phyloP scores from a whole-genome alignment of 2,888 invertebrate species.

The Leptopilina drosophilae region DNA sequence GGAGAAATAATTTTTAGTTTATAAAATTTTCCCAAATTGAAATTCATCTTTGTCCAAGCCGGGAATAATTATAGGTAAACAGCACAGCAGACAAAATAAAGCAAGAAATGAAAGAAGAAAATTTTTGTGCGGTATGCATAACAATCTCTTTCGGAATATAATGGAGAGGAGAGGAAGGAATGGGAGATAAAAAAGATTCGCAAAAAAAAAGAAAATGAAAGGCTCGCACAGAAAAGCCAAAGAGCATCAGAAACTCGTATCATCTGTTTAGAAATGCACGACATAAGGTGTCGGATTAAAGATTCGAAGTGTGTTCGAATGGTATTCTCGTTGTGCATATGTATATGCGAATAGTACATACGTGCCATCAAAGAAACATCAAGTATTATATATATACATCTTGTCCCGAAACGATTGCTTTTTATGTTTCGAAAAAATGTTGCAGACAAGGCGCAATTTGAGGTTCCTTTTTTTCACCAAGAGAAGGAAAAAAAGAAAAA shows the following conservation, averaged over 20 bases:
- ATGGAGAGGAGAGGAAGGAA: conserved; percentile 22
- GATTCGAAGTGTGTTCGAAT: conserved; percentile 70
- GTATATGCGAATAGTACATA: conserved; percentile 60
- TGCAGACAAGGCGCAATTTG: too few relatives aligned
- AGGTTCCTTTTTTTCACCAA: not conserved
- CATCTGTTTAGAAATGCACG: conserved; percentile 68
- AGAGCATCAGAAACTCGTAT: conserved; percentile 53
- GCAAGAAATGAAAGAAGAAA: conserved; percentile 44
- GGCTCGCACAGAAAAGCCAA: conserved; percentile 42
- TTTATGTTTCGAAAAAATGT: not conserved
- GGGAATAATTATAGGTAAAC: not conserved
- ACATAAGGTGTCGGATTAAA: conserved; percentile 69
- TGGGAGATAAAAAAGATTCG: conserved; percentile 2
- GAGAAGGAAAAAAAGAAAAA: too few relatives aligned
- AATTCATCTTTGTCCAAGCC: not conserved
- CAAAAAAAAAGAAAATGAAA: conserved; percentile 7
- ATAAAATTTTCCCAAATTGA: not conserved
- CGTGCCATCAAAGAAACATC: conserved; percentile 48
- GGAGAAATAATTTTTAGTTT: too few relatives aligned
- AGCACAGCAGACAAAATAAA: conserved; percentile 33
- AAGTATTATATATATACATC: not conserved
- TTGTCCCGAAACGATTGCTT: conserved; percentile 7
- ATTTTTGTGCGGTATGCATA: conserved; percentile 43
- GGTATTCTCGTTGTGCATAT: conserved; percentile 61
- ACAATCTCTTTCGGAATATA: conserved; percentile 39